phyloP scores from a whole-genome alignment of 2,888 invertebrate species.

The Crossocerus cetratus region DNA sequence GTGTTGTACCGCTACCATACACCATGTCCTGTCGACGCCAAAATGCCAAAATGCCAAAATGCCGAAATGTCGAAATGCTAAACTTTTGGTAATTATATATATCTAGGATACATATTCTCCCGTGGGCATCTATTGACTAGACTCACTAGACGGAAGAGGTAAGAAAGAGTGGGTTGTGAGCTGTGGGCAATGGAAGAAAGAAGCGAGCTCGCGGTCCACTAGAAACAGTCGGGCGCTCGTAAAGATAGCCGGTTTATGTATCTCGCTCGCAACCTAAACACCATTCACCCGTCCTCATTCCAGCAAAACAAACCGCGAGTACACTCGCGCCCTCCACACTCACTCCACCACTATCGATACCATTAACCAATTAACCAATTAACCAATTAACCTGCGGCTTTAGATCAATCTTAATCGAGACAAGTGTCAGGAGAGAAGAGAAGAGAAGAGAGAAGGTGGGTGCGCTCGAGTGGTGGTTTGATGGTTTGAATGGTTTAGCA shows the following conservation, averaged over 20 bases:
- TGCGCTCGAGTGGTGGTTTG: no score
- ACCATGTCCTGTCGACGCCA: no score
- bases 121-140: no score
- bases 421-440: constrained; percentile 12
- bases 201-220: background rate
- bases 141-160: no score
- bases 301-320: constrained; percentile 29
- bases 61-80: background rate
- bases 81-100: no score
- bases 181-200: background rate
- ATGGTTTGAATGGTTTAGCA: background rate
- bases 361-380: background rate
- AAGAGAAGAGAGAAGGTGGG: background rate
- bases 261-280: constrained; percentile 46
- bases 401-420: constrained; percentile 17
- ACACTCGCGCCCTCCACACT: no score
- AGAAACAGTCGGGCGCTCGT: background rate
- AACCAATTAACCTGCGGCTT: background rate
- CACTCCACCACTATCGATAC: no score
- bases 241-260: constrained; percentile 25
- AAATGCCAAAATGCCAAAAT: no score
- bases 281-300: constrained; percentile 59
- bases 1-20: no score
- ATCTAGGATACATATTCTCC: no score
- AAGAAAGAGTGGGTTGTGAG: background rate